These are phyloP conservation scores for Chesias legatella DNA, from an alignment of 2,888 invertebrate species.

Conservation along the genomic window DNA sequence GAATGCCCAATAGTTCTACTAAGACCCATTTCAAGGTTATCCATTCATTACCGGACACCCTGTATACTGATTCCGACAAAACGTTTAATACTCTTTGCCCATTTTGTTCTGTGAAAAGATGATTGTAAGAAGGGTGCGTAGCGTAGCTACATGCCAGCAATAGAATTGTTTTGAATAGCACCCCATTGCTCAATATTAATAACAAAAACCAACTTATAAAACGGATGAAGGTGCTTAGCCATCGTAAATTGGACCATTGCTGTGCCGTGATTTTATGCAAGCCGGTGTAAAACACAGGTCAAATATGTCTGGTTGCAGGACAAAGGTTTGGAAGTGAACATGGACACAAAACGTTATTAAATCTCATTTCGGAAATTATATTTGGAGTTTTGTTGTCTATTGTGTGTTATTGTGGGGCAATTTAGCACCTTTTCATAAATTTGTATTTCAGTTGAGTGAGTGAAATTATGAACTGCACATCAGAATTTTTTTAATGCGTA, in stretches of 20 bases:
- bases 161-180: constrained; percentile 29
- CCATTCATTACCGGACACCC: no score
- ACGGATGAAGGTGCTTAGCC: constrained; percentile 50
- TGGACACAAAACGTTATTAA: constrained; percentile 70
- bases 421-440: constrained; percentile 42
- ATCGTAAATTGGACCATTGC: constrained; percentile 37
- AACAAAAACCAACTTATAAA: constrained; percentile 61
- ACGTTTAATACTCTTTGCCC: no score
- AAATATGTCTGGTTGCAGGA: constrained; percentile 43
- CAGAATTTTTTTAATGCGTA: not conserved
- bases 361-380: constrained; percentile 59
- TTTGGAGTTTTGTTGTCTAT: constrained; percentile 30
- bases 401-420: constrained; percentile 42
- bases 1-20: no score
- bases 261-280: no score
- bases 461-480: constrained; percentile 10
- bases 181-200: constrained; percentile 48
- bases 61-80: no score
- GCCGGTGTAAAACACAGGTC: constrained; percentile 27
- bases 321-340: constrained; percentile 67
- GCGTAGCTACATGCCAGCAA: constrained; percentile 16
- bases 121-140: constrained; percentile 11
- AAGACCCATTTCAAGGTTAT: no score
- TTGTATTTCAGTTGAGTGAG: constrained; percentile 14
- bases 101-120: constrained; percentile 1